Percentiles rank a stretch among this genome's conserved stretches.
Evolutionary conservation across 2,113 vertebrate genomes (phyloP).

Genomic region (Heloderma charlesbogerti): DNA sequence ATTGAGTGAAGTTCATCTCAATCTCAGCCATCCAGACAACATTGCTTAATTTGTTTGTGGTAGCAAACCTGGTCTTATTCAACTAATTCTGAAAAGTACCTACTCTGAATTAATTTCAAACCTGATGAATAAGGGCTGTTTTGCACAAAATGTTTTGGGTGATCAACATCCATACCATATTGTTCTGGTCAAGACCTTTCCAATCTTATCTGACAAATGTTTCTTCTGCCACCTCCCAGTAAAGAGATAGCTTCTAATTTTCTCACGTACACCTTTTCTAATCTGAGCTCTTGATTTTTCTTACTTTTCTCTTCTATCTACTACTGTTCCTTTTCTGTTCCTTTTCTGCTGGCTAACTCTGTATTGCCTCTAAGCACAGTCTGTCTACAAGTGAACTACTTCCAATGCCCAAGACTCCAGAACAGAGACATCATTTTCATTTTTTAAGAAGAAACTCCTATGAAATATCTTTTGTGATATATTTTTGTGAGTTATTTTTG

Average conservation of each 20-base stretch:
- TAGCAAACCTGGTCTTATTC: background rate
- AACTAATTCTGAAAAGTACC: background rate
- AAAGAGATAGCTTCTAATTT: background rate
- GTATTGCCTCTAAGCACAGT: background rate
- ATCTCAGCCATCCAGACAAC: background rate
- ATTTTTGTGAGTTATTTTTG: too few relatives aligned
- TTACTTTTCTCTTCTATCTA: slow-evolving; percentile 23
- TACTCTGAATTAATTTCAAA: background rate
- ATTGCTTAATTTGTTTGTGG: slow-evolving; percentile 8
- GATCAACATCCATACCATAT: background rate
- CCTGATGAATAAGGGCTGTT: background rate
- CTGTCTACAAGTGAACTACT: background rate
- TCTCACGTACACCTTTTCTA: background rate
- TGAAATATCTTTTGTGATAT: background rate
- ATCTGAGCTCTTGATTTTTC: slow-evolving; percentile 7
- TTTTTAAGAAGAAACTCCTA: background rate
- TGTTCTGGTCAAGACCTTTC: background rate
- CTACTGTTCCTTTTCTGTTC: background rate
- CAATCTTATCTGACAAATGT: background rate
- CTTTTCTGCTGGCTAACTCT: too few relatives aligned
- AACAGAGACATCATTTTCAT: background rate
- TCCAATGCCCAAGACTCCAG: background rate
- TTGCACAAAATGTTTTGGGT: background rate
- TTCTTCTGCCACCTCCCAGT: background rate
- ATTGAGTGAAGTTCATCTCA: background rate